phyloP scores from a whole-genome alignment of 1,140 invertebrate genomes.

The Drosophila persimilis region DNA sequence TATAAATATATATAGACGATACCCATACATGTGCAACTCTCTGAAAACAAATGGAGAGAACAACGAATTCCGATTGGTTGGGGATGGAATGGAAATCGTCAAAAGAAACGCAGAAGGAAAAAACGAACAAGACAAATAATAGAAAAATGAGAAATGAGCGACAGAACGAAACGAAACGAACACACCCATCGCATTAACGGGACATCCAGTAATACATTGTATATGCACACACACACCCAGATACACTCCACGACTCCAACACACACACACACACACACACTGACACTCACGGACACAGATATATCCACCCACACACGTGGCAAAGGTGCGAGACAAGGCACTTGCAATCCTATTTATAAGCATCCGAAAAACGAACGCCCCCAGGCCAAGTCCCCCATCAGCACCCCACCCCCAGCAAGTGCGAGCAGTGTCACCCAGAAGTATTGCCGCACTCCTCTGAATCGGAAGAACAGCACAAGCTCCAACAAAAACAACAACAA shows the following conservation, averaged over 20 bases:
- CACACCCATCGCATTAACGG: constrained; percentile 40
- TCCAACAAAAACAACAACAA: constrained; percentile 22
- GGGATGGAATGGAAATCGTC: constrained; percentile 39
- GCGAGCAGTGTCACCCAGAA: constrained; percentile 13
- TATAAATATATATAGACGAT: not conserved
- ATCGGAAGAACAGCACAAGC: constrained; percentile 30
- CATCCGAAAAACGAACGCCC: constrained; percentile 59
- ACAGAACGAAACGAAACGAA: constrained; percentile 21
- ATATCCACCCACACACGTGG: constrained; percentile 31
- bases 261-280: too few relatives aligned
- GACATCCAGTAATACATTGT: constrained; percentile 9
- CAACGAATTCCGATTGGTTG: constrained; percentile 48
- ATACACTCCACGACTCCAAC: too few relatives aligned
- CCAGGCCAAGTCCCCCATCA: constrained; percentile 39
- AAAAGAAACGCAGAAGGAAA: constrained; percentile 50
- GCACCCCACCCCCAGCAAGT: not conserved
- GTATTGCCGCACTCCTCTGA: constrained; percentile 60
- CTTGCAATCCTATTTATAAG: constrained; percentile 60
- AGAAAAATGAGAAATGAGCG: constrained; percentile 49
- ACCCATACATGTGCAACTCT: constrained; percentile 10
- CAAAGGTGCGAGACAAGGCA: constrained; percentile 55
- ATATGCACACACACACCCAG: too few relatives aligned
- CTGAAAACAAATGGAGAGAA: constrained; percentile 38
- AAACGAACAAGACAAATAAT: constrained; percentile 51
- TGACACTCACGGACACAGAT: constrained; percentile 5